Evolutionary conservation across 2,113 vertebrate species (phyloP).

Genomic region (Psittacula cyanocephala): DNA sequence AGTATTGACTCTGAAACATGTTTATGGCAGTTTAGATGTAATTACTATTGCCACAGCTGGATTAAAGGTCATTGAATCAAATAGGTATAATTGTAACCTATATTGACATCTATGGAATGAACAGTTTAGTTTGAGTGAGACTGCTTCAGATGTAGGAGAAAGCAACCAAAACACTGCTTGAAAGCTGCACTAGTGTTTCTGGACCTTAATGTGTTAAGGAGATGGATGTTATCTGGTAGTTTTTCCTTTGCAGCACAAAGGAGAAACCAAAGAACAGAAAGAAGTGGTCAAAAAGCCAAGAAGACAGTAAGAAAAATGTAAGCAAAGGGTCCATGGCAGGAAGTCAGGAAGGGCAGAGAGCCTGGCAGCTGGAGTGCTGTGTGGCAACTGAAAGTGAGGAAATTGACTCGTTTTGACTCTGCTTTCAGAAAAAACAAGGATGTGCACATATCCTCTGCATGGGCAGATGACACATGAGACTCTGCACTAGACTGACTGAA

Average conservation of each 20-base stretch:
- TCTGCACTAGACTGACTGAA: neutral
- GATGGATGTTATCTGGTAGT: neutral
- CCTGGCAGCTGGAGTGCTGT: neutral
- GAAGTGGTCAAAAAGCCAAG: neutral
- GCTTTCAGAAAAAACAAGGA: neutral
- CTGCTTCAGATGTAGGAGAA: neutral
- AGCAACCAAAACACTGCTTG: neutral
- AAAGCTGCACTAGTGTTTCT: neutral
- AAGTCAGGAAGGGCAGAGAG: neutral
- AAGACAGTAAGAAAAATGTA: neutral
- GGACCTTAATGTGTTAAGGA: neutral
- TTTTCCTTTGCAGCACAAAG: neutral
- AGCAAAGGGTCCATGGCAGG: neutral
- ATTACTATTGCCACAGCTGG: neutral
- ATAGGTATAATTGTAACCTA: neutral
- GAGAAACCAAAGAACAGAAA: neutral
- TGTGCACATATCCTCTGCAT: neutral
- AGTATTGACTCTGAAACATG: neutral
- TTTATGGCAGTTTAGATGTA: neutral
- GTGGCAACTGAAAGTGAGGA: constrained; percentile 4
- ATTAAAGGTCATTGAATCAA: neutral
- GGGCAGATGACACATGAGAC: fast-evolving
- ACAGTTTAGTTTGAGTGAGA: neutral
- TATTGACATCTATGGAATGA: neutral
- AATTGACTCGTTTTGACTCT: neutral